These are phyloP conservation scores for Notamacropus eugenii DNA, from an alignment of 2,797 vertebrate genomes.

Conservation along the genomic window DNA sequence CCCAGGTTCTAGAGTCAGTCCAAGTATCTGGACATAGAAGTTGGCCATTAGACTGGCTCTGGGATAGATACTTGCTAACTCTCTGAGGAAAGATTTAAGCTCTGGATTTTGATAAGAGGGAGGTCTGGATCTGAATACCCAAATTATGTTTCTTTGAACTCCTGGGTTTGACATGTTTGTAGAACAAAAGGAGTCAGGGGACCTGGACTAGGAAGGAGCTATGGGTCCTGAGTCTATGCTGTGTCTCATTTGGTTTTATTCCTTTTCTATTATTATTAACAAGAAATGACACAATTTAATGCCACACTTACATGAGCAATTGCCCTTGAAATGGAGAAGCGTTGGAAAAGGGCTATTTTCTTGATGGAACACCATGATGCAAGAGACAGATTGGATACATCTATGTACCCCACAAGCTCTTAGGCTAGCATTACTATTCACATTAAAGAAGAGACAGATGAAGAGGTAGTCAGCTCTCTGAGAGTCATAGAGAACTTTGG, in stretches of 20 bases:
- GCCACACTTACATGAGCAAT: background rate
- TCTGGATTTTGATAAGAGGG: background rate
- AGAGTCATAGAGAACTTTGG: background rate
- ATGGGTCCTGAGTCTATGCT: background rate
- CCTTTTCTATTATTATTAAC: background rate
- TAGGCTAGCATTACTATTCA: background rate
- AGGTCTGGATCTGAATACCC: background rate
- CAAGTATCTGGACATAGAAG: background rate
- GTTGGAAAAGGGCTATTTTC: background rate
- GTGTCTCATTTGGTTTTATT: background rate
- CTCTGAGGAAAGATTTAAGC: background rate
- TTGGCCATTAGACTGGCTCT: background rate
- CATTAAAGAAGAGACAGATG: background rate
- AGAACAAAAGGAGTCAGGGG: background rate
- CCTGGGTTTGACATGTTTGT: background rate
- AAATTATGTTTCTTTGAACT: background rate
- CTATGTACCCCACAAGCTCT: background rate
- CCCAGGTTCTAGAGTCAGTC: background rate
- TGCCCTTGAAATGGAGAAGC: background rate
- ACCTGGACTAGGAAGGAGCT: background rate
- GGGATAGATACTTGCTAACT: background rate
- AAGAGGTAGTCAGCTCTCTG: background rate
- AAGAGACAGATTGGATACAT: background rate
- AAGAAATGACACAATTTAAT: background rate
- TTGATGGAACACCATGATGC: background rate